Evolutionary conservation across 1,140 invertebrate genomes (phyloP).

Genomic region (Megalonaias nervosa): DNA sequence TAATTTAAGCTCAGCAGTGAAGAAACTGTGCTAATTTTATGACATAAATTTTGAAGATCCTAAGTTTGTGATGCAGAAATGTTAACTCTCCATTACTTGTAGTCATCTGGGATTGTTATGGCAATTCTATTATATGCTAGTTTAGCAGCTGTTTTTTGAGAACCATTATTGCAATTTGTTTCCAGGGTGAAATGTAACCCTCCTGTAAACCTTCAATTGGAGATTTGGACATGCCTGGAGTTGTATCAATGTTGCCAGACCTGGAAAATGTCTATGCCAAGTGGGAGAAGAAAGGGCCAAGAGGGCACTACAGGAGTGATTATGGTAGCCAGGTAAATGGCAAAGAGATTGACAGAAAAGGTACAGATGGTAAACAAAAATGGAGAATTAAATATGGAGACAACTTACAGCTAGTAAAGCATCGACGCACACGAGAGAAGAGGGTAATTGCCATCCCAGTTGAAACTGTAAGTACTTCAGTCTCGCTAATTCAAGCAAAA

Average conservation of each 20-base stretch:
- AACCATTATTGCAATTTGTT: too few relatives aligned
- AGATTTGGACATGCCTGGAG: too few relatives aligned
- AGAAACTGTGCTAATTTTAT: too few relatives aligned
- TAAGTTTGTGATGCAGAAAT: too few relatives aligned
- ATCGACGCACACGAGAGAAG: constrained; percentile 8
- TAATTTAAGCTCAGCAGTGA: too few relatives aligned
- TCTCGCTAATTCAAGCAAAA: neutral
- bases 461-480: constrained; percentile 16
- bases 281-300: constrained; percentile 28
- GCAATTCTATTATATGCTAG: too few relatives aligned
- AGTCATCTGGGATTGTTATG: too few relatives aligned
- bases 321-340: neutral
- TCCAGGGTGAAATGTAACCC: too few relatives aligned
- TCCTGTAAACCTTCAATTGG: too few relatives aligned
- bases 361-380: constrained; percentile 16
- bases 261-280: constrained; percentile 34
- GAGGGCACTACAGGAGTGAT: neutral
- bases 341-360: neutral
- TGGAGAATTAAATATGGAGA: constrained; percentile 25
- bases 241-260: constrained; percentile 6
- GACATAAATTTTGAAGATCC: too few relatives aligned
- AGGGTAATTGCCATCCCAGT: neutral
- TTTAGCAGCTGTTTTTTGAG: too few relatives aligned
- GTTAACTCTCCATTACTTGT: too few relatives aligned
- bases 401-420: constrained; percentile 1